Percentiles rank a stretch among this genome's conserved stretches.
These are phyloP conservation scores for Habrosyne pyritoides DNA, from an alignment of 2,888 invertebrate genomes.

Conservation along the genomic window DNA sequence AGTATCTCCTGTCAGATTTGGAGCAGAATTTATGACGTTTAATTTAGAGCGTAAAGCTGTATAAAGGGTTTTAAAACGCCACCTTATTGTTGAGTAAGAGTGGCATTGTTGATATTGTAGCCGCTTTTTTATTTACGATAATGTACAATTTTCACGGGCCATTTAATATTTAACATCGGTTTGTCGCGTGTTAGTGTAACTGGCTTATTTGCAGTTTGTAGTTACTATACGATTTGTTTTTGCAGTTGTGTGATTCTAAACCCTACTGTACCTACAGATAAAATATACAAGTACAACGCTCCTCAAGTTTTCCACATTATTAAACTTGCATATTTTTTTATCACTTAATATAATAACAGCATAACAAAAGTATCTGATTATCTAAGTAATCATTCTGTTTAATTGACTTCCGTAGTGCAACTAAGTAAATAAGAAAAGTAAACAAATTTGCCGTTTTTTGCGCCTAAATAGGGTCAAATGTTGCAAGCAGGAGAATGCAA, in stretches of 20 bases:
- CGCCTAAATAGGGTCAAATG: background rate
- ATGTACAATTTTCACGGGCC: conserved; percentile 65
- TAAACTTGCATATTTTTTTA: too few relatives aligned
- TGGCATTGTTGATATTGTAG: conserved; percentile 49
- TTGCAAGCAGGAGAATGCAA: background rate
- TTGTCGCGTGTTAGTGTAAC: conserved; percentile 34
- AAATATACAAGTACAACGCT: too few relatives aligned
- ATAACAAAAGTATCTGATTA: too few relatives aligned
- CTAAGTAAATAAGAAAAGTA: background rate
- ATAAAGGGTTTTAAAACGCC: conserved; percentile 49
- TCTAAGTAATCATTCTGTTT: too few relatives aligned
- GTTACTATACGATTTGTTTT: background rate
- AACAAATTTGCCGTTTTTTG: background rate
- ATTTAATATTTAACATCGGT: conserved; percentile 58
- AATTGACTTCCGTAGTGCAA: too few relatives aligned
- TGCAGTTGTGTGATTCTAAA: background rate
- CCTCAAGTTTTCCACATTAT: too few relatives aligned
- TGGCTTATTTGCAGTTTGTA: background rate
- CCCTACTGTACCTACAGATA: background rate
- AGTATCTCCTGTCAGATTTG: conserved; percentile 34
- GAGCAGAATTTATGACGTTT: conserved; percentile 56
- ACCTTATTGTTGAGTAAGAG: conserved; percentile 51
- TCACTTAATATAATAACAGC: too few relatives aligned
- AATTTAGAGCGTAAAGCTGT: conserved; percentile 44
- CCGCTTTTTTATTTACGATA: conserved; percentile 66